These are phyloP conservation scores for Pteropus rufus DNA, from an alignment of 2,797 vertebrate species.

Conservation along the genomic window DNA sequence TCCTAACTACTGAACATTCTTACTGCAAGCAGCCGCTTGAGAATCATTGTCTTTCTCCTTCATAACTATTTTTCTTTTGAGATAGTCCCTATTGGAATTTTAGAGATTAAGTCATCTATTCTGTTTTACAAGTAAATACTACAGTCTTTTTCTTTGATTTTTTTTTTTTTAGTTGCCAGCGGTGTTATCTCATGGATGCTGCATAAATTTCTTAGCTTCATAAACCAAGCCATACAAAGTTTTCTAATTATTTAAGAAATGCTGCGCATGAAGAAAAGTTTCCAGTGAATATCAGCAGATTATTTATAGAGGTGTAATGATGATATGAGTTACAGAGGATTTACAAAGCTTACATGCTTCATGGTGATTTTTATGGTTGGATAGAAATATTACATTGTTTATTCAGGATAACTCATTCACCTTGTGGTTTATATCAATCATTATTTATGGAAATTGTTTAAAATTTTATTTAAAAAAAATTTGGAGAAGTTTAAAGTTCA, in stretches of 20 bases:
- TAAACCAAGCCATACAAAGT: background rate
- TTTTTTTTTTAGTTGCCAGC: background rate
- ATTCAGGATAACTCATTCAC: background rate
- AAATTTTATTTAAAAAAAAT: background rate
- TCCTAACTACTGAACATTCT: background rate
- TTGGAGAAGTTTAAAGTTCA: background rate
- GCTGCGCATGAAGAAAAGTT: background rate
- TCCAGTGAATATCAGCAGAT: background rate
- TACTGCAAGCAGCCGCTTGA: background rate
- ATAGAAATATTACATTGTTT: background rate
- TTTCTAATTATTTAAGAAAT: background rate
- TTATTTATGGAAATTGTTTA: background rate
- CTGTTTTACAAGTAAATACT: background rate
- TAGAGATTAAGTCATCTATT: background rate
- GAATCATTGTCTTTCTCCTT: background rate
- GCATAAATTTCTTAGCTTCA: background rate
- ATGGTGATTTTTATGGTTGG: background rate
- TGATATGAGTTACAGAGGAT: background rate
- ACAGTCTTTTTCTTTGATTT: background rate
- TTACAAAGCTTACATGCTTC: background rate
- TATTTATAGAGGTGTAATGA: background rate
- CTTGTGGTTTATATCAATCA: background rate
- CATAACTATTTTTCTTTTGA: background rate
- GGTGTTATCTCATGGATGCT: background rate
- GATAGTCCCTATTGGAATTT: background rate